Evolutionary conservation across 2,113 vertebrate genomes (phyloP).

Genomic region (Tragelaphus strepsiceros): DNA sequence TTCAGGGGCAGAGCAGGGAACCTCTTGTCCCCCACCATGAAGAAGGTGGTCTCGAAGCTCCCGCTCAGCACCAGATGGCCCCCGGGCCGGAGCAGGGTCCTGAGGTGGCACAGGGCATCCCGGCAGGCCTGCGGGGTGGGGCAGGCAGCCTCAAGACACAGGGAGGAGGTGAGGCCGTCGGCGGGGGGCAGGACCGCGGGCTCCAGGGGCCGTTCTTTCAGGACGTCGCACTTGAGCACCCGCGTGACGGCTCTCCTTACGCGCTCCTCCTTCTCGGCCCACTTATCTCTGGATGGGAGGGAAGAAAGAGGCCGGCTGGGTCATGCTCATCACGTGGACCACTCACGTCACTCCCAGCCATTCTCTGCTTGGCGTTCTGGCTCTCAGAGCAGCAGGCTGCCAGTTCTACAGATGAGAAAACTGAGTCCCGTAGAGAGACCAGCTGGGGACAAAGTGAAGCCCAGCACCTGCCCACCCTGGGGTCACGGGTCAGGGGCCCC

Average conservation of each 20-base stretch:
- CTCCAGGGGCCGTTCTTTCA: slow-evolving; percentile 48
- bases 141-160: slow-evolving; percentile 69
- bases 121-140: slow-evolving; percentile 23
- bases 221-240: slow-evolving; percentile 61
- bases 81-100: slow-evolving; percentile 49
- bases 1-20: background rate
- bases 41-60: slow-evolving; percentile 64
- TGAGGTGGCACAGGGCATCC: slow-evolving; percentile 28
- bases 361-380: background rate
- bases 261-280: slow-evolving; percentile 52
- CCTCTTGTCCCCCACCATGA: slow-evolving; percentile 15
- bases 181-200: slow-evolving; percentile 32
- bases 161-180: slow-evolving; percentile 54
- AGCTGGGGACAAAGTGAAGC: background rate
- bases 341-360: accelerated
- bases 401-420: background rate
- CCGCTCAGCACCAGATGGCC: slow-evolving; percentile 52
- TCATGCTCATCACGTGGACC: background rate
- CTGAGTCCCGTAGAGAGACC: background rate
- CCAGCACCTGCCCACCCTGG: accelerated
- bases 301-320: too few species aligned
- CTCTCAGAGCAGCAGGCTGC: background rate
- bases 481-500: background rate
- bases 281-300: background rate
- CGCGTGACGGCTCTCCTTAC: slow-evolving; percentile 25